phyloP scores from a whole-genome alignment of 1,140 invertebrate genomes.

The Hyles vespertilio region DNA sequence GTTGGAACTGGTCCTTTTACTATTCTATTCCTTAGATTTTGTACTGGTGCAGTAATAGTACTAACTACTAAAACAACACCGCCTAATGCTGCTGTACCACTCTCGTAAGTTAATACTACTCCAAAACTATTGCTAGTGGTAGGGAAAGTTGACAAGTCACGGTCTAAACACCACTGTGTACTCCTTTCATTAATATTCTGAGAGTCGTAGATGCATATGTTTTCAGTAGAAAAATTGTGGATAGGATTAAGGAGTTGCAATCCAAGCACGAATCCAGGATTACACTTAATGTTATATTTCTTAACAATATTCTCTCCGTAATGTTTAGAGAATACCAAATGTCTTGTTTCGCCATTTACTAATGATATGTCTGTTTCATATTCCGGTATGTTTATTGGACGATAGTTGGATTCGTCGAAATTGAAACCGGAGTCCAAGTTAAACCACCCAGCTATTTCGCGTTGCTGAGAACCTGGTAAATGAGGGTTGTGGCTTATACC shows the following conservation, averaged over 20 bases:
- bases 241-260: slow-evolving; percentile 92
- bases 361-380: slow-evolving; percentile 79
- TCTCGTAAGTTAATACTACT: slow-evolving; percentile 88
- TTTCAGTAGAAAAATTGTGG: slow-evolving; percentile 89
- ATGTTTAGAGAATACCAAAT: slow-evolving; percentile 83
- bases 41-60: slow-evolving; percentile 82
- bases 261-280: slow-evolving; percentile 86
- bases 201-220: slow-evolving; percentile 86
- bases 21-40: slow-evolving; percentile 82
- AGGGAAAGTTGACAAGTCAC: slow-evolving; percentile 91
- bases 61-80: slow-evolving; percentile 89
- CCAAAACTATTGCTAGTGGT: slow-evolving; percentile 89
- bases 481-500: slow-evolving; percentile 96
- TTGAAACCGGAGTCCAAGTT: slow-evolving; percentile 80
- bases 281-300: slow-evolving; percentile 79
- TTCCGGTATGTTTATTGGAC: slow-evolving; percentile 81
- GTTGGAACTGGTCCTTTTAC: slow-evolving; percentile 86
- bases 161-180: slow-evolving; percentile 85
- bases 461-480: slow-evolving; percentile 88
- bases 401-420: slow-evolving; percentile 81
- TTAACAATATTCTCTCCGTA: slow-evolving; percentile 77
- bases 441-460: slow-evolving; percentile 96
- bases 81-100: slow-evolving; percentile 86
- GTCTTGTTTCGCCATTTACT: slow-evolving; percentile 84
- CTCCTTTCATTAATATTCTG: slow-evolving; percentile 78